Evolutionary conservation across 1,140 invertebrate genomes (phyloP), one percentile per base, ranked within the genome.

Genomic region (Trichoplusia ni): DNA sequence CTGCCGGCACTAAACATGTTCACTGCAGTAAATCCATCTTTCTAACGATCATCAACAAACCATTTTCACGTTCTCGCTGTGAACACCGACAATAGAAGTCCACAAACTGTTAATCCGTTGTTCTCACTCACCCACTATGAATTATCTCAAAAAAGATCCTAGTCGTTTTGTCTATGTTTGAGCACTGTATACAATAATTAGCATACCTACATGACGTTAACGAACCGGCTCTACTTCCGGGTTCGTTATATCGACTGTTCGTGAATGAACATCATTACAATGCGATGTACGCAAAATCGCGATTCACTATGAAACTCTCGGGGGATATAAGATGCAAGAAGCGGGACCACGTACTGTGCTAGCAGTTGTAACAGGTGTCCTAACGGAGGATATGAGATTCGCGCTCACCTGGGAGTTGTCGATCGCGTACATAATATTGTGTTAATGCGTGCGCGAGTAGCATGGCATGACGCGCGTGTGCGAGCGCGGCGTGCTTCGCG

Each of bases 321-420:
- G 33, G 9, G 35, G 9, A 44, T n/a, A 47, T 29, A 47, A 58
- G 47, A 75, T 67, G 64, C 65, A 73, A 73, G 56, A 58, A 29
- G 35, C 38, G 54, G 47, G 35, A 25, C 13, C 8, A 27, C 37
- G 33, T 31, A 35, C 27, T 47, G 51, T 31, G 35, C 16, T 9
- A 18, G 31, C n/a, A 25, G 23, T 16, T 56, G 54, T 54, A 58
- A 60, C 58, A 63, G 18, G 21, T 58, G 21, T 64, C 29, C 35
- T 59, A 65, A 40, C 51, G 49, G 64, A 29, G 60, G 67, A 64
- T 71, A 69, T 59, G 49, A 47, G 42, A 64, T 46, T 70, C 78
- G 79, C 81, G 79, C 85, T 88, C 84, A 90, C 86, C 86, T 90
- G 86, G 72, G 78, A 79, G 81, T 85, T 86, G 77, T 89, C 86